Evolutionary conservation across 2,888 invertebrate species (phyloP), one percentile per base, ranked within the genome.

Genomic region (Pyrochroa serraticornis): DNA sequence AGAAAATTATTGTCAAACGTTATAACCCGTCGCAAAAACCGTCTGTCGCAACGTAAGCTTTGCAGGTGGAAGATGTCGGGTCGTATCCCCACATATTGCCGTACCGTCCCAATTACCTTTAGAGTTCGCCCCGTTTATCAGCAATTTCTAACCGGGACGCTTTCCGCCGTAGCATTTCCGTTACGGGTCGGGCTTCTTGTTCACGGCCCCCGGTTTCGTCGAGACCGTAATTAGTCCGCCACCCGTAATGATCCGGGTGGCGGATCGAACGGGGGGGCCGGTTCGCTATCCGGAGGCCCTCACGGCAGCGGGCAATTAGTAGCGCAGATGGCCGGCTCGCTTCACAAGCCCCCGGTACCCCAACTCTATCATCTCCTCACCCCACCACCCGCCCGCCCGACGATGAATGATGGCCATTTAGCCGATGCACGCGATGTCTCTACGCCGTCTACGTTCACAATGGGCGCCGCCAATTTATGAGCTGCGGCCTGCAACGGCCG

Each of bases 161-260:
- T 22, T 22, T 22, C 22, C 22, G 22, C 22, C 22, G 22, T 22
- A 5, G 22, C 22, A 13, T 10, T 39, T 13, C 39, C 39, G 10
- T 8, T 39, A 12, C 8, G 13, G 8, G 39, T 13, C 12, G 39
- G 8, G 39, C 13, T 35, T 3, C 39, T 12, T 22, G 22, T 22
- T 22, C 22, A 22, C 22, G 22, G 22, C 22, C 22, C 22, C 22
- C 22, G 22, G 22, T 22, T 22, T 22, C 22, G 22, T 22, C 22
- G 22, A 22, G 50, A 37, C 43, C 39, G 47, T 48, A 55, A 45
- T 55, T 55, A 45, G 34, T 46, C 48, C 54, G 54, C 38, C 39
- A 34, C 13, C 54, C 47, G 39, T 53, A 45, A 53, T 46, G 53
- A 46, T 46, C 33, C 46, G 46, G 41, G 37, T 46, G 53, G 53